Evolutionary conservation across 2,113 vertebrate genomes (phyloP).

Genomic region (Puntigrus tetrazona): DNA sequence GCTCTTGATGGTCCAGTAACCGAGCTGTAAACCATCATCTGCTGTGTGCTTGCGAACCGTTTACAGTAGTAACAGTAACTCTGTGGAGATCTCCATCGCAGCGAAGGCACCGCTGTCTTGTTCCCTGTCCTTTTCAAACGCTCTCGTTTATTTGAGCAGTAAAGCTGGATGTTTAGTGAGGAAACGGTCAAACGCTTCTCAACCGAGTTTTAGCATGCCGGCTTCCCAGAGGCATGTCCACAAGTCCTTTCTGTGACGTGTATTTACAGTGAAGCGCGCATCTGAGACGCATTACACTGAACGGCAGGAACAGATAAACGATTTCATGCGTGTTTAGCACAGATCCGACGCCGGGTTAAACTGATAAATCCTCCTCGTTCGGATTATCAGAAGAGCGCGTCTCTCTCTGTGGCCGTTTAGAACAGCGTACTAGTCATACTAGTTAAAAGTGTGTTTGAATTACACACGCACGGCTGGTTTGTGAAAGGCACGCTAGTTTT

Average conservation of each 20-base stretch:
- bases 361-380: slow-evolving; percentile 55
- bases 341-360: slow-evolving; percentile 59
- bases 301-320: slow-evolving; percentile 67
- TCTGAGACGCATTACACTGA: slow-evolving; percentile 71
- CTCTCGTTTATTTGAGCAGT: not conserved
- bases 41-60: not conserved
- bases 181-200: not conserved
- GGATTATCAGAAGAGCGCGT: slow-evolving; percentile 27
- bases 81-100: not conserved
- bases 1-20: slow-evolving; percentile 24
- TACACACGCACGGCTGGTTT: not conserved
- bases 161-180: not conserved
- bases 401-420: not conserved
- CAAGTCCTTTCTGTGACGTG: not conserved
- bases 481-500: not conserved
- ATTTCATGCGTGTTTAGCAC: slow-evolving; percentile 67
- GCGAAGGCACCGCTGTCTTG: not conserved
- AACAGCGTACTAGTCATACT: not conserved
- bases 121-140: not conserved
- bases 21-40: slow-evolving; percentile 14
- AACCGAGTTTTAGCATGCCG: not conserved
- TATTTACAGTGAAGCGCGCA: slow-evolving; percentile 51
- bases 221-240: not conserved
- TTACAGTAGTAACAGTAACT: slow-evolving; percentile 16
- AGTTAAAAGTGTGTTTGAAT: not conserved